Evolutionary conservation across 2,113 vertebrate genomes (phyloP), one percentile per base, ranked within the genome.

Genomic region (Gavia stellata): DNA sequence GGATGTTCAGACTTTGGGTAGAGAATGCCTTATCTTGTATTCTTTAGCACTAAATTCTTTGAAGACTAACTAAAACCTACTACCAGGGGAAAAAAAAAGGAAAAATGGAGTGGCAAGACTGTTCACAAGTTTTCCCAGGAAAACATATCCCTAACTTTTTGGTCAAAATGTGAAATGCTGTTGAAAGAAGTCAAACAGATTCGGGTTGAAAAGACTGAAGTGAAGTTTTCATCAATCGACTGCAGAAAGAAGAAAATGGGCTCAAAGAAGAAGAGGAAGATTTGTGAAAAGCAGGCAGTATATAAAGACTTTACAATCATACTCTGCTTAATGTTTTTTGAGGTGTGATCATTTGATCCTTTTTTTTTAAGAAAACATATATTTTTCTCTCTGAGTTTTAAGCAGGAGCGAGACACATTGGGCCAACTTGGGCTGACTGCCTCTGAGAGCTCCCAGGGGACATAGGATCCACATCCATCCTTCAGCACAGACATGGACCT

Each of bases 21-120:
- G 66, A 12, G 47, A 81, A 31, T 13, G 23, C 26, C 58, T 81
- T 86, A 42, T 34, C 33, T 82, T 62, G 8, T 65, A 44, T 90
- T 79, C 31, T 66, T 56, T 45, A 62, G 31, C 33, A 45, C 18
- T 47, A 44, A 61, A 52, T 86, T 92, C 16, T 75, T 31, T 38
- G 47, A 82, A 77, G 52, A 49, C 50, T 63, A 45, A 50, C 29
- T 92, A 45, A 45, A 73, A 42, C 53, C 38, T 85, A 28, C 17
- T 61, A 29, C 10, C 0, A 0, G 18, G 36, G 14, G 2, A 2
- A 10, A 9, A 5, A 21, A 21, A 5, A 13, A 8, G 4, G 8
- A 58, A 55, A 89, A 92, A 79, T 12, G 7, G 40, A 86, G 16
- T 36, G 24, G 42, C 17, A 40, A 86, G 62, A 52, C 65, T 55